Percentiles rank a stretch among this genome's conserved stretches.
phyloP scores from a whole-genome alignment of 2,113 vertebrate genomes.

The Brachyhypopomus occidentalis region DNA sequence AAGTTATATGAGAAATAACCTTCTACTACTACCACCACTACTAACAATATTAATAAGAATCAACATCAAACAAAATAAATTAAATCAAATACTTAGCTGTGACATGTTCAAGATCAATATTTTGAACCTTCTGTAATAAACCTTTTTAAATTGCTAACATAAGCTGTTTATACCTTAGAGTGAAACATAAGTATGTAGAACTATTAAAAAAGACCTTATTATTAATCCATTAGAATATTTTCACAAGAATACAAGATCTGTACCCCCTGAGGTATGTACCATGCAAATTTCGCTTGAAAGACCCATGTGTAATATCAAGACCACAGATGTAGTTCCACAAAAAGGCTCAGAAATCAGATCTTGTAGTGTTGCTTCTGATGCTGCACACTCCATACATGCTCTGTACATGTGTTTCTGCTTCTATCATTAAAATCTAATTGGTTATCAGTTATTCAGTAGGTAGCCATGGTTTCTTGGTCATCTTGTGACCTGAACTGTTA shows the following conservation, averaged over 20 bases:
- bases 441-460: too few relatives aligned
- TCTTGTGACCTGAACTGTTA: not conserved
- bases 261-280: not conserved
- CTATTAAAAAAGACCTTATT: not conserved
- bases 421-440: not conserved
- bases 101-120: not conserved
- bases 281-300: not conserved
- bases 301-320: not conserved
- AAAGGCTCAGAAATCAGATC: too few relatives aligned
- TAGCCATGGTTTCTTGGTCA: not conserved
- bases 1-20: not conserved
- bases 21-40: not conserved
- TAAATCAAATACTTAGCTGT: not conserved
- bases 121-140: not conserved
- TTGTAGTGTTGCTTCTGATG: too few relatives aligned
- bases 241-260: not conserved
- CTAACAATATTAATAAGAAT: not conserved
- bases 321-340: too few relatives aligned
- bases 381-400: too few relatives aligned
- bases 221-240: not conserved
- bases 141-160: not conserved
- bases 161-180: not conserved
- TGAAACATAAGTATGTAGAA: constrained; percentile 2
- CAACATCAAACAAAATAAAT: not conserved
- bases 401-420: too few relatives aligned